phyloP scores from a whole-genome alignment of 2,113 vertebrate genomes.

The Corythoichthys intestinalis region DNA sequence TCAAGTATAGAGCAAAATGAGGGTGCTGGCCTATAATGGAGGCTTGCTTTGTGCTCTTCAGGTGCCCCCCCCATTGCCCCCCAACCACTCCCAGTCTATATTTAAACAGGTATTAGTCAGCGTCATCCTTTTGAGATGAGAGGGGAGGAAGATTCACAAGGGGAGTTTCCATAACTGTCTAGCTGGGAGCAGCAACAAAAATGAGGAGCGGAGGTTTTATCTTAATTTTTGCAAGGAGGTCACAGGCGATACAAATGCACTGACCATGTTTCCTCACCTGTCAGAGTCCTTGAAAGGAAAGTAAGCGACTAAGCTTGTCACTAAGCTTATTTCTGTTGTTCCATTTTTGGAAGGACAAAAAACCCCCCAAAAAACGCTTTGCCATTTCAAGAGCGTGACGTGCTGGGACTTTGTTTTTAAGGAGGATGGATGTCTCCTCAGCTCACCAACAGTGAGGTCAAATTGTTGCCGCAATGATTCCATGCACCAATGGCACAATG shows the following conservation, averaged over 20 bases:
- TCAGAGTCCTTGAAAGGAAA: slow-evolving; percentile 26
- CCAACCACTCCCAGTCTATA: not conserved
- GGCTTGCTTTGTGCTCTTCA: slow-evolving; percentile 35
- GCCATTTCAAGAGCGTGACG: slow-evolving; percentile 18
- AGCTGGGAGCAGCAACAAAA: slow-evolving; percentile 3
- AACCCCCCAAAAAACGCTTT: not conserved
- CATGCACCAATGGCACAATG: not conserved
- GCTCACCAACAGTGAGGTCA: slow-evolving; percentile 11
- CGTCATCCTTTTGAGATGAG: not conserved
- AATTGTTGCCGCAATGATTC: slow-evolving; percentile 7
- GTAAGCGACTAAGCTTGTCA: slow-evolving; percentile 12
- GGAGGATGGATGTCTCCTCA: slow-evolving; percentile 15
- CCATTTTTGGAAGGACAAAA: slow-evolving; percentile 23
- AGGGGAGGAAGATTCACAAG: not conserved
- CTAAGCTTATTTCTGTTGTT: not conserved
- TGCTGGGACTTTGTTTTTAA: slow-evolving; percentile 1
- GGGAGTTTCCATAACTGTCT: not conserved
- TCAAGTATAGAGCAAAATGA: slow-evolving; percentile 32
- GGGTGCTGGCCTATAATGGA: slow-evolving; percentile 36
- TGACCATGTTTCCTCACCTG: slow-evolving; percentile 14
- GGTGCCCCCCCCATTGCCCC: not conserved
- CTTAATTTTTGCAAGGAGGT: not conserved
- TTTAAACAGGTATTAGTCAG: slow-evolving; percentile 39
- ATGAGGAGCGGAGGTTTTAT: not conserved
- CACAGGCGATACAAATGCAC: slow-evolving; percentile 14